Percentiles rank a stretch among this genome's conserved stretches.
phyloP scores from a whole-genome alignment of 1,140 invertebrate species.

The Lamellibrachia luymesi region DNA sequence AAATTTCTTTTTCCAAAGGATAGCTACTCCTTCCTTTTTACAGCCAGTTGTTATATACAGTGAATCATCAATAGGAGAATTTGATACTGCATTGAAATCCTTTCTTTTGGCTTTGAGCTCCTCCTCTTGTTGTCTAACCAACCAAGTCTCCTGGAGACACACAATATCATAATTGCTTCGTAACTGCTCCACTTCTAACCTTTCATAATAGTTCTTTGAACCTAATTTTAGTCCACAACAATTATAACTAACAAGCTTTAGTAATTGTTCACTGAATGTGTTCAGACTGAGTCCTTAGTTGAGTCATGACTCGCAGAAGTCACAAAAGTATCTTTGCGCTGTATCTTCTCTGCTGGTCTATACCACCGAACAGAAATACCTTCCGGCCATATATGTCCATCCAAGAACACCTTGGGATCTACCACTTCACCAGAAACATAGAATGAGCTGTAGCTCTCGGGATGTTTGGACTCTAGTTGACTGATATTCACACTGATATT shows the following conservation, averaged over 20 bases:
- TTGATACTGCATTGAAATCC: not conserved
- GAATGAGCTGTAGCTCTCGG: not conserved
- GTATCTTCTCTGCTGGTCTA: conserved; percentile 1
- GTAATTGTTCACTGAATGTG: not conserved
- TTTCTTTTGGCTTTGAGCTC: not conserved
- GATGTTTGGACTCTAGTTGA: not conserved
- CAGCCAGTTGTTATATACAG: too few relatives aligned
- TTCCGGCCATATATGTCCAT: not conserved
- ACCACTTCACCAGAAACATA: not conserved
- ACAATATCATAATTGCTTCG: not conserved
- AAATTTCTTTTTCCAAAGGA: conserved; percentile 13
- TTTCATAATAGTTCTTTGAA: not conserved
- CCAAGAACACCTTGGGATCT: conserved; percentile 10
- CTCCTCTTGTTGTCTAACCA: not conserved
- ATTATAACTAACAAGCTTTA: conserved; percentile 11
- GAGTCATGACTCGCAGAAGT: not conserved
- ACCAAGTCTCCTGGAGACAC: too few relatives aligned
- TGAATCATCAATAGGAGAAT: conserved; percentile 10
- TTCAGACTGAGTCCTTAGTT: not conserved
- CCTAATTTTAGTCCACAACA: not conserved
- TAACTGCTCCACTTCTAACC: not conserved
- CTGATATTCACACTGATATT: not conserved
- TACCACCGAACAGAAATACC: conserved; percentile 7
- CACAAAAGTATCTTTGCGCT: not conserved
- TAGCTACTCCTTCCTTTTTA: not conserved